Percentiles rank a stretch among this genome's conserved stretches.
Conservation (phyloP, 2,888 invertebrate species). For the Plutella xylostella region DNA sequence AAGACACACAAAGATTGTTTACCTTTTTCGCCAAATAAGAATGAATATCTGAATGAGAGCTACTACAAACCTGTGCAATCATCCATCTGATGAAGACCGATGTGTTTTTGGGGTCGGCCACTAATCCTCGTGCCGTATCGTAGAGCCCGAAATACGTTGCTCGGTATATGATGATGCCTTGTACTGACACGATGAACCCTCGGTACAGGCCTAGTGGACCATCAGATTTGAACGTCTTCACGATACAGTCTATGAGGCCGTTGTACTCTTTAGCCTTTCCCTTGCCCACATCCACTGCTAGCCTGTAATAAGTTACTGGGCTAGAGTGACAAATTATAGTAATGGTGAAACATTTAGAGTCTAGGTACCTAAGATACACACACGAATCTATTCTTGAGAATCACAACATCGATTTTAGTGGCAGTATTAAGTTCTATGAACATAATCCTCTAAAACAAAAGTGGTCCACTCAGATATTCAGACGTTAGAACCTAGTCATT, state of each 20-base stretch:
- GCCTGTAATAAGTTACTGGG: conserved; percentile 29
- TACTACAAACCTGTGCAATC: conserved; percentile 83
- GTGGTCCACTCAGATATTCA: too few relatives aligned
- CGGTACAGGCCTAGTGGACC: conserved; percentile 88
- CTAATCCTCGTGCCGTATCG: conserved; percentile 90
- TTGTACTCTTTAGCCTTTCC: conserved; percentile 75
- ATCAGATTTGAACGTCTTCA: conserved; percentile 85
- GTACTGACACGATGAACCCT: conserved; percentile 93
- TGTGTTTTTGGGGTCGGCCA: conserved; percentile 91
- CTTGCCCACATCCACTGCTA: conserved; percentile 88
- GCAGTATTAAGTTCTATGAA: too few relatives aligned
- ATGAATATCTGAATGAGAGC: too few relatives aligned
- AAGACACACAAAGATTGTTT: too few relatives aligned
- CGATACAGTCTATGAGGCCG: conserved; percentile 87
- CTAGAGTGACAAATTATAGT: too few relatives aligned
- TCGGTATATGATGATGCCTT: conserved; percentile 95
- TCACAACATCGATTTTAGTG: too few relatives aligned
- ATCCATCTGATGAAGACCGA: conserved; percentile 90
- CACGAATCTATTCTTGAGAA: too few relatives aligned
- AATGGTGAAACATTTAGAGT: too few relatives aligned
- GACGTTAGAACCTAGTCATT: too few relatives aligned
- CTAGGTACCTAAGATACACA: too few relatives aligned
- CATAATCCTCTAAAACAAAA: too few relatives aligned
- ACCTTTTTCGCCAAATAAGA: too few relatives aligned
- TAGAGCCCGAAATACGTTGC: conserved; percentile 95